Base-by-base conservation (phyloP, 2,888 invertebrate species). In the Atrina japonica region DNA sequence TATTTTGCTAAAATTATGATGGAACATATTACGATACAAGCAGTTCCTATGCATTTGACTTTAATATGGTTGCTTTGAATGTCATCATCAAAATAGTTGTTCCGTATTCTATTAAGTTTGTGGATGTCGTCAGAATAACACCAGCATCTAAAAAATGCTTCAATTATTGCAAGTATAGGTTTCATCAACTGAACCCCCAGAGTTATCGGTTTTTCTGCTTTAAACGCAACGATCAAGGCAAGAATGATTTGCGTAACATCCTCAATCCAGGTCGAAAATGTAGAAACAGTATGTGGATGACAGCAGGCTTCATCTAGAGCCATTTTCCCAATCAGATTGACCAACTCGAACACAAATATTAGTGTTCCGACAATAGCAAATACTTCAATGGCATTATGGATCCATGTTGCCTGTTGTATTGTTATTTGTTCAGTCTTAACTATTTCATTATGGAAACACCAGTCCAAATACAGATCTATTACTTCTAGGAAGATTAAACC, bases 221-320 rank as follows among this genome's bases (percentile, higher is more conserved):
- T 56, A 2, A 35, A 40, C 18, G 56, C 56, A 56, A 56, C 56
- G 9, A 56, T 9, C n/a, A 40, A 18, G 11, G 56, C 56, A 2
- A 56, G 23, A 5, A 56, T 5, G 18, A 56, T 35, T 56, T 56
- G 56, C 21, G 56, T 30, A 40, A 56, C 5, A 14, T 56, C 56
- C 40, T 56, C 56, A 56, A 56, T 27, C 2, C 30, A 14, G 1
- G 35, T 56, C 3, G 30, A 35, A 11, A 56, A 14, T 1, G 40
- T 16, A 0, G 56, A 56, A 18, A 56, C 35, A 35, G 11, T 11
- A 11, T 35, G 35, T 35, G 35, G 35, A 11, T 35, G 5, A 7
- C 35, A 11, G 35, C 5, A 35, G 11, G 5, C 6, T 35, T 7
- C 35, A 35, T 35, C 35, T 5, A 5, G 6, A 35, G 5, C 11